Conservation (phyloP, 1,140 invertebrate species). For the Euura saliciscinereae region DNA sequence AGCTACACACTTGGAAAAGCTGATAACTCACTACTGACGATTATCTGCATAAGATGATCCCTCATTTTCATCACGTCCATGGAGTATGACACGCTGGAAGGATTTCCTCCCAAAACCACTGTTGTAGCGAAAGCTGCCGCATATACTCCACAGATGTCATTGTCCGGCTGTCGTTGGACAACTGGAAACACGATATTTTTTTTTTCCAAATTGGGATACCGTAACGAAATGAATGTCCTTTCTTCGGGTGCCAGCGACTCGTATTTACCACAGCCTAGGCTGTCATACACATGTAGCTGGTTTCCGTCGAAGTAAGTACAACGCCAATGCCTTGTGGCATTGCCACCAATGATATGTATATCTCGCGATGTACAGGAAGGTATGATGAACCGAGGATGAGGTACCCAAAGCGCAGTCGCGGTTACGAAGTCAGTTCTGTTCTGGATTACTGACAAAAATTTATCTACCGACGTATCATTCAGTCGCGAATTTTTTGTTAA, state of each 20-base stretch:
- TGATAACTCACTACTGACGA: conserved; percentile 14
- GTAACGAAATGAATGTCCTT: conserved; percentile 11
- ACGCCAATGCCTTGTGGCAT: conserved; percentile 21
- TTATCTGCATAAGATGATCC: conserved; percentile 19
- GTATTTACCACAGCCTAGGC: neutral
- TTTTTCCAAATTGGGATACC: conserved; percentile 12
- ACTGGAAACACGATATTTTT: conserved; percentile 5
- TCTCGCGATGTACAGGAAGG: conserved; percentile 5
- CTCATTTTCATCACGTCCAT: conserved; percentile 17
- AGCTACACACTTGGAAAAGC: conserved; percentile 9
- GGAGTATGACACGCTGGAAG: conserved; percentile 15
- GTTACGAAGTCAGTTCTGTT: neutral
- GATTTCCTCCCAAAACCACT: conserved; percentile 17
- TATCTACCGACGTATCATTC: neutral
- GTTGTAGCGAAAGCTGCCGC: conserved; percentile 22
- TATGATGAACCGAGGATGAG: neutral
- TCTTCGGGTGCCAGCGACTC: conserved; percentile 3
- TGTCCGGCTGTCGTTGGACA: conserved; percentile 20
- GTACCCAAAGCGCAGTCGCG: neutral
- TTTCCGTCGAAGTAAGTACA: conserved; percentile 18
- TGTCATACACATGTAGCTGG: conserved; percentile 18
- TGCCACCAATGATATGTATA: conserved; percentile 23
- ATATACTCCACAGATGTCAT: conserved; percentile 21
- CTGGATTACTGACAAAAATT: conserved; percentile 4
- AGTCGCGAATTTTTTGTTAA: conserved; percentile 2